Conservation (phyloP, 2,888 invertebrate species). For the Encarsia formosa region DNA sequence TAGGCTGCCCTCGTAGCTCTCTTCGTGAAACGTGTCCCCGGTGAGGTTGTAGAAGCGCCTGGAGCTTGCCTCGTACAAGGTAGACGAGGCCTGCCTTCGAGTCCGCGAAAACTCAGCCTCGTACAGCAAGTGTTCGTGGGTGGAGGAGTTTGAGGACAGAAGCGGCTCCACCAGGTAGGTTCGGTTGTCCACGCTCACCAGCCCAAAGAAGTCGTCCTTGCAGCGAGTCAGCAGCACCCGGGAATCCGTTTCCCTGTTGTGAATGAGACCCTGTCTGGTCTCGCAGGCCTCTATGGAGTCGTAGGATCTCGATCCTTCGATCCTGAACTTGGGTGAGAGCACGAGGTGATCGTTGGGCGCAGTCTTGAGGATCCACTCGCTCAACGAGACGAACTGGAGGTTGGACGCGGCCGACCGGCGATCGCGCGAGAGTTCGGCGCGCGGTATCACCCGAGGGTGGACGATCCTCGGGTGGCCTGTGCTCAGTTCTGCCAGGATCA, state of each 20-base stretch:
- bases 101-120: slow-evolving; percentile 26
- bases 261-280: slow-evolving; percentile 12
- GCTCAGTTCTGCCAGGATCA: not conserved
- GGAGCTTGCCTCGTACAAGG: slow-evolving; percentile 11
- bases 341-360: slow-evolving; percentile 31
- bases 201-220: slow-evolving; percentile 55
- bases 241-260: slow-evolving; percentile 5
- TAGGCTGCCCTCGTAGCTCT: slow-evolving; percentile 30
- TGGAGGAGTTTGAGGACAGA: not conserved
- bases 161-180: slow-evolving; percentile 55
- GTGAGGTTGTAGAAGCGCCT: slow-evolving; percentile 51
- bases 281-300: too few species aligned
- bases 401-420: slow-evolving; percentile 14
- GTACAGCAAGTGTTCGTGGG: slow-evolving; percentile 38
- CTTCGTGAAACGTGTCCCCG: slow-evolving; percentile 52
- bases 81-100: slow-evolving; percentile 2
- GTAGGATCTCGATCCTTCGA: slow-evolving; percentile 25
- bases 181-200: slow-evolving; percentile 53
- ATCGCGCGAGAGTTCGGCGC: slow-evolving; percentile 16
- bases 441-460: slow-evolving; percentile 33
- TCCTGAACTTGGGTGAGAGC: slow-evolving; percentile 30
- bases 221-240: slow-evolving; percentile 56
- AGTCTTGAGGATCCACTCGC: slow-evolving; percentile 40
- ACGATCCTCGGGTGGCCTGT: slow-evolving; percentile 31
- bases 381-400: slow-evolving; percentile 30